These are phyloP conservation scores for Anoncus sp. DNA, from an alignment of 2,888 invertebrate species.

Conservation along the genomic window DNA sequence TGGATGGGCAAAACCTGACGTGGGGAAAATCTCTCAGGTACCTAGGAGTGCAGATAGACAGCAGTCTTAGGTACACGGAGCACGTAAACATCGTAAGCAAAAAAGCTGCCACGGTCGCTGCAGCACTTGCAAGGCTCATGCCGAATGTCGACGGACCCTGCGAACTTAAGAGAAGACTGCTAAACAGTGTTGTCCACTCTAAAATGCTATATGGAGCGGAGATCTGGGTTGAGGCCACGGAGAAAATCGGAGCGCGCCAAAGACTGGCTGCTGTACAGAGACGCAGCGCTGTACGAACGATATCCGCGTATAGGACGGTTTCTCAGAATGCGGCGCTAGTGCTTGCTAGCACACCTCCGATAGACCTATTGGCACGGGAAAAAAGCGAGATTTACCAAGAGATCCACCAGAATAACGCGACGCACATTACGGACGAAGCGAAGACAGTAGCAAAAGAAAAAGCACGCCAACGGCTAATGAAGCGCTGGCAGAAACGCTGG, in stretches of 20 bases:
- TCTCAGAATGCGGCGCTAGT: neutral
- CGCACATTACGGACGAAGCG: neutral
- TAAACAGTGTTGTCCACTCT: slow-evolving; percentile 47
- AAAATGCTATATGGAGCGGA: slow-evolving; percentile 51
- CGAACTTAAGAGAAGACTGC: slow-evolving; percentile 37
- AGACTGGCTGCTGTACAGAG: slow-evolving; percentile 3
- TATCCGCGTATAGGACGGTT: neutral
- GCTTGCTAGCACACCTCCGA: slow-evolving; percentile 13
- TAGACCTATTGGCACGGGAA: slow-evolving; percentile 1
- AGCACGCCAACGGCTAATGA: neutral
- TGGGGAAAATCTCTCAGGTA: neutral
- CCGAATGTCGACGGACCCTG: slow-evolving; percentile 58
- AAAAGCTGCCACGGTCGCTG: neutral
- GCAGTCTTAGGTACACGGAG: neutral
- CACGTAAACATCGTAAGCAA: neutral
- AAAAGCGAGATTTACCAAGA: neutral
- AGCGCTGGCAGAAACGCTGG: slow-evolving; percentile 1
- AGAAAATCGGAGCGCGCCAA: neutral
- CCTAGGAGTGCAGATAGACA: neutral
- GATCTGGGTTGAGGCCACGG: slow-evolving; percentile 40
- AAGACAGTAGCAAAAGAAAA: neutral
- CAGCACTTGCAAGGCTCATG: slow-evolving; percentile 56
- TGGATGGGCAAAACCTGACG: neutral
- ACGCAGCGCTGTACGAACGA: neutral
- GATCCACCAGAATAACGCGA: neutral